A percentile compares a stretch with the other conserved stretches of the same genome.
Evolutionary conservation across 2,888 invertebrate genomes (phyloP).

Genomic region (Neria commutata): DNA sequence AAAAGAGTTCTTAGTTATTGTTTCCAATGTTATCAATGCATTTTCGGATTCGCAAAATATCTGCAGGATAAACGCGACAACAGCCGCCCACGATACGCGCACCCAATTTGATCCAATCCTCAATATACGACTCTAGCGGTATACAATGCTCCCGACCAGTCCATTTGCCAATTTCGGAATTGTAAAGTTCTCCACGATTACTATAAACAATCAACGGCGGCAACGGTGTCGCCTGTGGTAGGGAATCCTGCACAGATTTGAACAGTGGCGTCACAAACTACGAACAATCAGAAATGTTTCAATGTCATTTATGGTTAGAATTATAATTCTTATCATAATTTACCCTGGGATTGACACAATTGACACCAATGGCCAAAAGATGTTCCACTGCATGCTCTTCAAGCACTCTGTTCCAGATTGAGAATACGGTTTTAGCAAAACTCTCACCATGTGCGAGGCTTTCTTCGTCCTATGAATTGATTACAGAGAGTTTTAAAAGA

Average conservation of each 20-base stretch:
- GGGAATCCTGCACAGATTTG: slow-evolving; percentile 61
- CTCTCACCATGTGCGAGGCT: slow-evolving; percentile 79
- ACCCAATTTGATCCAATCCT: slow-evolving; percentile 80
- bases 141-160: slow-evolving; percentile 72
- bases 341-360: slow-evolving; percentile 76
- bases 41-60: slow-evolving; percentile 75
- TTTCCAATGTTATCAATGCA: slow-evolving; percentile 43
- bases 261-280: slow-evolving; percentile 67
- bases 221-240: slow-evolving; percentile 57
- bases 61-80: slow-evolving; percentile 83
- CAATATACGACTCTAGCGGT: slow-evolving; percentile 73
- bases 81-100: slow-evolving; percentile 88
- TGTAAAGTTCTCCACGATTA: slow-evolving; percentile 74
- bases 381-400: slow-evolving; percentile 67
- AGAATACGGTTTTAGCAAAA: slow-evolving; percentile 74
- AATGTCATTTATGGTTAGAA: too few species aligned
- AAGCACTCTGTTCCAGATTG: slow-evolving; percentile 67
- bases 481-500: not conserved
- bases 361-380: slow-evolving; percentile 84
- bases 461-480: slow-evolving; percentile 63
- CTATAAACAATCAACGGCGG: slow-evolving; percentile 85
- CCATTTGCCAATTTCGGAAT: slow-evolving; percentile 63
- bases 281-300: too few species aligned
- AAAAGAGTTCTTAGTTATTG: slow-evolving; percentile 20
- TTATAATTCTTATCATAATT: too few species aligned